Conservation (phyloP, 2,797 vertebrate genomes). For the Notolabrus celidotus region DNA sequence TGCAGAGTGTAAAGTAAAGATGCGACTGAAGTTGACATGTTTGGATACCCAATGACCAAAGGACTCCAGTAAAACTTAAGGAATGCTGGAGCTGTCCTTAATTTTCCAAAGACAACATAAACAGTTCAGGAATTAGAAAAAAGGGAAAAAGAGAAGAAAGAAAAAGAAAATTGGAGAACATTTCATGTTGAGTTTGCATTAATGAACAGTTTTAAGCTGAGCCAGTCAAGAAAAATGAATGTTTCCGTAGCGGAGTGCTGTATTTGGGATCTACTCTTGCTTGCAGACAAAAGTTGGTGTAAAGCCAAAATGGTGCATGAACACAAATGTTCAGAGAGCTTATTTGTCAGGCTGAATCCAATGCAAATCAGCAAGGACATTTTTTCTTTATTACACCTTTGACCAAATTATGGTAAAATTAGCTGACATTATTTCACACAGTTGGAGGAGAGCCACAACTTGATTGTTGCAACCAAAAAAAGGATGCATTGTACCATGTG, state of each 20-base stretch:
- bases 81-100: not conserved
- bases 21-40: not conserved
- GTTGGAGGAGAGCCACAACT: not conserved
- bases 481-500: constrained; percentile 2
- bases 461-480: constrained; percentile 1
- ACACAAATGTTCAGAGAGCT: not conserved
- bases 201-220: not conserved
- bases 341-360: not conserved
- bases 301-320: constrained; percentile 4
- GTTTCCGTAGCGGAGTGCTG: constrained; percentile 1
- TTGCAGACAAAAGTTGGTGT: constrained; percentile 2
- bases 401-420: not conserved
- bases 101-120: not conserved
- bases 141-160: not conserved
- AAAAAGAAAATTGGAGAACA: not conserved
- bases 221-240: not conserved
- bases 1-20: not conserved
- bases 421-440: constrained; percentile 13
- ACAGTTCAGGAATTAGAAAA: not conserved
- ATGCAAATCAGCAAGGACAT: not conserved
- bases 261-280: constrained; percentile 14
- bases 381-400: not conserved
- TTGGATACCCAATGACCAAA: not conserved
- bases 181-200: not conserved
- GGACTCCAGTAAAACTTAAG: not conserved